phyloP scores from a whole-genome alignment of 2,888 invertebrate species.

The Aporophyla nigra region DNA sequence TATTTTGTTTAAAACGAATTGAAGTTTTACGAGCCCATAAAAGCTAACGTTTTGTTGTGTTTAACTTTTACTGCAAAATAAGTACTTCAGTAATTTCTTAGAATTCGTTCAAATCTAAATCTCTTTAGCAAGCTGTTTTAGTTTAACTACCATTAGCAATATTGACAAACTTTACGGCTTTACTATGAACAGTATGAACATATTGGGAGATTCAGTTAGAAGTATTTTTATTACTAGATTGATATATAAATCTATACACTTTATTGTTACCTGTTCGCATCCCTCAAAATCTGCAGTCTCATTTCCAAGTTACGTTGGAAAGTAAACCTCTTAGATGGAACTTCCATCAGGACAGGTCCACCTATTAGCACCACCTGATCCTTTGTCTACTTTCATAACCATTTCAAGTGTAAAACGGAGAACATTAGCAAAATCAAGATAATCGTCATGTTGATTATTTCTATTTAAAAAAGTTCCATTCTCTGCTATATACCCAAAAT shows the following conservation, averaged over 20 bases:
- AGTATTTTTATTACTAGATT: background rate
- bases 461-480: background rate
- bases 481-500: conserved; percentile 10
- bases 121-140: background rate
- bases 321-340: background rate
- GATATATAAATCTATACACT: background rate
- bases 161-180: background rate
- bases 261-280: conserved; percentile 37
- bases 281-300: background rate
- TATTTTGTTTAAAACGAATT: conserved; percentile 54
- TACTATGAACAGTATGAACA: background rate
- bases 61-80: conserved; percentile 40
- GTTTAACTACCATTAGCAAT: background rate
- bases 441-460: background rate
- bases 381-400: background rate
- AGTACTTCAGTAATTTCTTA: conserved; percentile 8
- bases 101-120: conserved; percentile 14
- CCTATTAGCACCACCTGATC: background rate
- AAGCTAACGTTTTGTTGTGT: conserved; percentile 29
- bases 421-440: background rate
- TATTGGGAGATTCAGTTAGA: background rate
- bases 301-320: background rate
- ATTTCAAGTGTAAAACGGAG: conserved; percentile 6
- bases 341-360: background rate
- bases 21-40: conserved; percentile 51